Conservation (phyloP, 1,140 invertebrate species). For the Psix sp. region DNA sequence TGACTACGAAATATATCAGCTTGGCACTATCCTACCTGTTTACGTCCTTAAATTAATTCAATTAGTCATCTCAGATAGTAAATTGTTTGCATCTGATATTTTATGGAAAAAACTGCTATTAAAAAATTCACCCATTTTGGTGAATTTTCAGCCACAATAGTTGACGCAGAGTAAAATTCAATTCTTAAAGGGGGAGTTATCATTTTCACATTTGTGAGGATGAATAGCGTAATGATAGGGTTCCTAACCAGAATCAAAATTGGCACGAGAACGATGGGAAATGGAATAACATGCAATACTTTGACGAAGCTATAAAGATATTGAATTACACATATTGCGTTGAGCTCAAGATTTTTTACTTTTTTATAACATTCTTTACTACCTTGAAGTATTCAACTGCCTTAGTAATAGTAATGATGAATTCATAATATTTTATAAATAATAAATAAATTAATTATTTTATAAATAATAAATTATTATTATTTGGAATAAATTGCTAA, state of each 20-base stretch:
- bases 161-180: not conserved
- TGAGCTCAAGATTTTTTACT: no score
- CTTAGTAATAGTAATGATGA: no score
- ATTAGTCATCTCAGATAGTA: not conserved
- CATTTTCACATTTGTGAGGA: not conserved
- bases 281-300: constrained; percentile 3
- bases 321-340: constrained; percentile 7
- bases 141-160: not conserved
- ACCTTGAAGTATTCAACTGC: no score
- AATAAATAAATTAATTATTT: no score
- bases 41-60: not conserved
- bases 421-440: no score
- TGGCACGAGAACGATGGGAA: constrained; percentile 2
- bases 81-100: not conserved
- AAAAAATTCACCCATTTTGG: no score
- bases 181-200: not conserved
- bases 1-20: constrained; percentile 6
- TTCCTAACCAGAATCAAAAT: constrained; percentile 7
- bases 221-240: constrained; percentile 5
- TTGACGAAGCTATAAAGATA: constrained; percentile 1
- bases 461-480: no score
- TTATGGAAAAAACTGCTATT: no score
- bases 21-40: not conserved
- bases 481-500: no score
- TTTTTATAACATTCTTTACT: no score